Conservation (phyloP, 1,140 invertebrate species). For the Megalonaias nervosa region DNA sequence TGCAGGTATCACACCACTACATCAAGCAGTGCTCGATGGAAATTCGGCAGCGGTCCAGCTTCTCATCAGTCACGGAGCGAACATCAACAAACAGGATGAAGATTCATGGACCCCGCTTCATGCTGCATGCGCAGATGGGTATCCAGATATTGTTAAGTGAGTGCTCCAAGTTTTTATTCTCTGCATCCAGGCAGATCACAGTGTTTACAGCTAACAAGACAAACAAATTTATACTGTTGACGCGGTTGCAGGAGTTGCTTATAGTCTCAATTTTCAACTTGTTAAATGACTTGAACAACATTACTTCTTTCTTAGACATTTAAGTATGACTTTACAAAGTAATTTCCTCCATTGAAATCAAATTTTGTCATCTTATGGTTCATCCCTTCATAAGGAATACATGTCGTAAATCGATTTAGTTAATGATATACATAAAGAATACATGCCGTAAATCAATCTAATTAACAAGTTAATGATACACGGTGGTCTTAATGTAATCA, state of each 20-base stretch:
- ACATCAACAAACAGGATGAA: constrained; percentile 68
- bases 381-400: too few relatives aligned
- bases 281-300: neutral
- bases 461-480: too few relatives aligned
- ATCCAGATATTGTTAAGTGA: constrained; percentile 65
- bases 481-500: too few relatives aligned
- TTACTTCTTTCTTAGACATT: neutral
- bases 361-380: too few relatives aligned
- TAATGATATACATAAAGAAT: too few relatives aligned
- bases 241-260: neutral
- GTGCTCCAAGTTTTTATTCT: neutral
- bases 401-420: too few relatives aligned
- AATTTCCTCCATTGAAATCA: too few relatives aligned
- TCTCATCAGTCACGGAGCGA: constrained; percentile 64
- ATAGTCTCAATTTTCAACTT: neutral
- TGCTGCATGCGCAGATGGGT: constrained; percentile 68
- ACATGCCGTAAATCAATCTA: too few relatives aligned
- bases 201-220: neutral
- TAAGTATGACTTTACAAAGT: too few relatives aligned
- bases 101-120: constrained; percentile 70
- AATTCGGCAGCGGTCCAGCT: constrained; percentile 62
- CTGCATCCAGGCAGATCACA: neutral
- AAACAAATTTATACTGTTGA: neutral
- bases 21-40: constrained; percentile 68
- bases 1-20: constrained; percentile 67